Base-by-base conservation (phyloP, 2,113 vertebrate genomes). In the Anolis carolinensis region DNA sequence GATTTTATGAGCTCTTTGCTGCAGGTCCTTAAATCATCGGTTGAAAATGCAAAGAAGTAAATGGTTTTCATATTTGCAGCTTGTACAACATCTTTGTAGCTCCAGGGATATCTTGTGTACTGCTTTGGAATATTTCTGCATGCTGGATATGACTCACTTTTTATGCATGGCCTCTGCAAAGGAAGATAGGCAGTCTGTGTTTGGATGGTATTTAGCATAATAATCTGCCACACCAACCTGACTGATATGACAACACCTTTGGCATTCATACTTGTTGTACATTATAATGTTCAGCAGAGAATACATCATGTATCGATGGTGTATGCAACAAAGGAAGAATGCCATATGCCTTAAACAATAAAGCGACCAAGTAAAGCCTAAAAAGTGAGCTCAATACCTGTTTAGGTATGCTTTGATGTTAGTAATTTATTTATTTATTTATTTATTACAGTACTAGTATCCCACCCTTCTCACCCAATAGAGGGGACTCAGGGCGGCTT, bases 11-110 rank as follows among this genome's bases (percentile, higher is more conserved):
- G 81, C 75, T 39, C 76, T 67, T 88, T 80, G 20, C 10, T 79
- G 67, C 81, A 90, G 84, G 78, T 36, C 82, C 89, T 83, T 92
- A 93, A 93, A 75, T 84, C 88, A 80, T 5, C 48, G 20, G 9
- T 93, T 39, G 74, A 21, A 88, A 94, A 93, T 93, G 82, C 48
- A 77, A 82, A 89, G 32, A 20, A 8, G 87, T 85, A 90, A 84
- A 55, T 88, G 88, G 83, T 90, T 93, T 77, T 34, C 89, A 72
- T 79, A 23, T 79, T 86, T 91, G 80, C 85, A 87, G 67, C 90
- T 93, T 82, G 52, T 89, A 72, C 50, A 85, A 85, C 25, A 55
- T 2, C 4, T 87, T 89, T 82, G 25, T 82, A 88, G 85, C 78
- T 76, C 72, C 34, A 82, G 76, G 84, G 89, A 84, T 91, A 78